Conservation (phyloP, 2,888 invertebrate species). For the Trachelus tabidus region DNA sequence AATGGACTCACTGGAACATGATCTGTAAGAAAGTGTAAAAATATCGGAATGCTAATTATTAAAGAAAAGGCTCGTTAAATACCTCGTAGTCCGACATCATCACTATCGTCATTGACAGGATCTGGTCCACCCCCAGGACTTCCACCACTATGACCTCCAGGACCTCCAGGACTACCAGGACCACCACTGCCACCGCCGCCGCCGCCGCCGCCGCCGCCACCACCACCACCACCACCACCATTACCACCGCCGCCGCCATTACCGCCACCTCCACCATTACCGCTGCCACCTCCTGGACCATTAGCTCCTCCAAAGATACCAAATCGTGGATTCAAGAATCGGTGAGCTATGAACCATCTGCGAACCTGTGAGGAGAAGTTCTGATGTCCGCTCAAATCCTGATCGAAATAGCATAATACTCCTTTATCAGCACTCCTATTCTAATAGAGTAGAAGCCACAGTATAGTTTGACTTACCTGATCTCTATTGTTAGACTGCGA, state of each 20-base stretch:
- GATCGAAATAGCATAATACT: constrained; percentile 3
- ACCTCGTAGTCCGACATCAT: constrained; percentile 53
- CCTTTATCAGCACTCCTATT: not conserved
- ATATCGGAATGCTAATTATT: constrained; percentile 44
- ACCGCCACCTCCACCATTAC: constrained; percentile 21
- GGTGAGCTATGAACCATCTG: constrained; percentile 35
- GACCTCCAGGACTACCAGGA: not conserved
- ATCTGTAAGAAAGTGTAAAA: constrained; percentile 69
- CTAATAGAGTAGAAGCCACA: not conserved
- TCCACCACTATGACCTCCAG: not conserved
- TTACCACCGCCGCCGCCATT: constrained; percentile 5
- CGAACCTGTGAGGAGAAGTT: constrained; percentile 30
- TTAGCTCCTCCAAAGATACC: constrained; percentile 26
- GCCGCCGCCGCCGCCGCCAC: not conserved
- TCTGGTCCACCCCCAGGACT: constrained; percentile 33
- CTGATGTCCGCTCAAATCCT: constrained; percentile 25
- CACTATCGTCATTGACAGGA: constrained; percentile 55
- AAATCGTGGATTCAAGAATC: constrained; percentile 28
- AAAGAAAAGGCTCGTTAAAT: constrained; percentile 48
- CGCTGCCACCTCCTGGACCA: constrained; percentile 27
- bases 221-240: too few species aligned
- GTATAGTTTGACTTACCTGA: constrained; percentile 12
- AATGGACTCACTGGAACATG: constrained; percentile 39
- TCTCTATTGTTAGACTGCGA: constrained; percentile 24
- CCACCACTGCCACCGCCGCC: not conserved